Conservation (phyloP, 2,113 vertebrate genomes). For the Sinosuthora webbiana region DNA sequence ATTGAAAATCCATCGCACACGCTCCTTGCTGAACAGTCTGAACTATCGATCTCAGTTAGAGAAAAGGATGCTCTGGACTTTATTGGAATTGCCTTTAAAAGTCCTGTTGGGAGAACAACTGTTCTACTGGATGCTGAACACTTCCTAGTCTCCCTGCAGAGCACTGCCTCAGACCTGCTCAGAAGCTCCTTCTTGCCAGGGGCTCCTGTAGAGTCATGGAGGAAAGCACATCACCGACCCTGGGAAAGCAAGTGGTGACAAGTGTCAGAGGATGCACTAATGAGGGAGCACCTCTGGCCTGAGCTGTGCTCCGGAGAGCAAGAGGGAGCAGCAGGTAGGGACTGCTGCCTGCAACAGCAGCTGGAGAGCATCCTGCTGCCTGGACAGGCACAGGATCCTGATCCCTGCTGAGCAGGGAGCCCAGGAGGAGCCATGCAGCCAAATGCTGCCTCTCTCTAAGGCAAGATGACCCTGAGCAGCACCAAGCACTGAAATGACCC, state of each 20-base stretch:
- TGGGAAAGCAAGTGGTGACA: not conserved
- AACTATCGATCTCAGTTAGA: not conserved
- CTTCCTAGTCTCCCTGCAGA: not conserved
- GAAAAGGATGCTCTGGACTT: not conserved
- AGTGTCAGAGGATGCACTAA: fast-evolving
- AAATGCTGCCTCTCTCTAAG: not conserved
- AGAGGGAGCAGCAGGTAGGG: not conserved
- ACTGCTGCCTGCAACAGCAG: not conserved
- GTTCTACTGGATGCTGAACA: not conserved
- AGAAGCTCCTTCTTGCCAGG: not conserved
- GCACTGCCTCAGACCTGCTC: not conserved
- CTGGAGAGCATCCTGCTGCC: not conserved
- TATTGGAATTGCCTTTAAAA: not conserved
- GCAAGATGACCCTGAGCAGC: not conserved
- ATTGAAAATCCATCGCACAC: not conserved
- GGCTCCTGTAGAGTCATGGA: not conserved
- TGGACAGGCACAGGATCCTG: fast-evolving
- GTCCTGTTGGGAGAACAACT: not conserved
- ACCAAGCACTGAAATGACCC: fast-evolving
- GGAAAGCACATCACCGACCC: not conserved
- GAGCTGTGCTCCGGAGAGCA: not conserved
- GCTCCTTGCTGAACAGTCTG: not conserved
- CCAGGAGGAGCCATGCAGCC: not conserved
- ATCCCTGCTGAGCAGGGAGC: not conserved
- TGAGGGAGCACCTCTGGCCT: not conserved